Conservation (phyloP, 2,113 vertebrate species). For the Euleptes europaea region DNA sequence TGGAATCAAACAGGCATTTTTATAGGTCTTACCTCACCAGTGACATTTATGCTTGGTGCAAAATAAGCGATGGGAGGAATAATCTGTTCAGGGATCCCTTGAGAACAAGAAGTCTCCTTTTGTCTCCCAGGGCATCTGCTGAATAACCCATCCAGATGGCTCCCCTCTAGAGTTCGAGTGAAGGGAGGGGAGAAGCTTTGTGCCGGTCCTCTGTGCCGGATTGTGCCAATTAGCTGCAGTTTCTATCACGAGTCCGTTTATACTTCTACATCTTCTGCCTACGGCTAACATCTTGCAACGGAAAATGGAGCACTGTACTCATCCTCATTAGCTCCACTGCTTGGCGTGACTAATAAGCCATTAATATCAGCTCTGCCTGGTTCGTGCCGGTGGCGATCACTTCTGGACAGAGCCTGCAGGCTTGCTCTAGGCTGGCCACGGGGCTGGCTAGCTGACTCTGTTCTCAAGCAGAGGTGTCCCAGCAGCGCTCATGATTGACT, state of each 20-base stretch:
- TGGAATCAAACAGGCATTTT: neutral
- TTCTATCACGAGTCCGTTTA: fast-evolving
- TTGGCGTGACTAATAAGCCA: neutral
- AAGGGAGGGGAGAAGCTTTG: neutral
- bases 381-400: neutral
- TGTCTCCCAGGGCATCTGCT: neutral
- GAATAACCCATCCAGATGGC: neutral
- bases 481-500: neutral
- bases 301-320: slow-evolving; percentile 18
- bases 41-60: slow-evolving; percentile 7
- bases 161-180: fast-evolving
- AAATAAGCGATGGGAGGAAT: neutral
- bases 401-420: neutral
- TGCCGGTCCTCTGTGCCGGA: neutral
- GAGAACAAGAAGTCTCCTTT: neutral
- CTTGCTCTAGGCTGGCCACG: neutral
- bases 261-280: neutral
- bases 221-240: fast-evolving
- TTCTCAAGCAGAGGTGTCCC: neutral
- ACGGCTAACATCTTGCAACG: neutral
- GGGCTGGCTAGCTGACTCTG: neutral
- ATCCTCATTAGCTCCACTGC: neutral
- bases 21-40: neutral
- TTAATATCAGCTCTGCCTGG: neutral
- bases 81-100: slow-evolving; percentile 5